Evolutionary conservation across 2,113 vertebrate species (phyloP), one percentile per base, ranked within the genome.

Genomic region (Butorides virescens): DNA sequence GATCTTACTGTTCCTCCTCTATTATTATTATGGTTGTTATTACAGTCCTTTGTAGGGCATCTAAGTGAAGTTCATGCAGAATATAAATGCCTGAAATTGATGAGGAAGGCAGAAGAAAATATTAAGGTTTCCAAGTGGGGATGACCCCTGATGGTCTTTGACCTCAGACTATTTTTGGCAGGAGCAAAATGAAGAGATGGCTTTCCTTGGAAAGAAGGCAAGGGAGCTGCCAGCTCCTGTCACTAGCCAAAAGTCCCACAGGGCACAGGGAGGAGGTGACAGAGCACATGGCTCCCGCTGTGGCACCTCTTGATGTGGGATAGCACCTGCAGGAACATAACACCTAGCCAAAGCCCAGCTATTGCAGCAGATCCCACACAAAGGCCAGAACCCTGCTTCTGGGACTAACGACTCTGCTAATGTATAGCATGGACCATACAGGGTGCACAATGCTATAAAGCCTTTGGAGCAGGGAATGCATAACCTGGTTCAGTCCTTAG

Each of bases 101-200:
- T 62, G 34, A 81, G 13, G 15, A 36, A 87, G 63, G 37, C 77
- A 90, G 80, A 84, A 65, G 26, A 70, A 93, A 87, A 20, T 25
- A 15, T 13, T 1, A 46, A 68, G 34, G n/a, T 34, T 91, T 85
- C 66, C 46, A 73, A 88, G 62, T 26, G 20, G 46, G 61, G 34
- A 15, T 90, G 62, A 88, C 84, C 78, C 88, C 61, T 75, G 29
- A 9, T 86, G 86, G 58, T 85, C 53, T 91, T 68, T 70, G 91
- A 78, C 86, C 70, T 92, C 23, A 15, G 73, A 3, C 76, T 94
- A 32, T 49, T 94, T 93, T 96, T 91, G 78, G 81, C 77, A 85
- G 53, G 59, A 94, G 58, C 30, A 76, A 79, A 21, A 82, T n/a
- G 82, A 55, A 73, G 83, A 6, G 8, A 61, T 68, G 17, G 25